Conservation (phyloP, 2,797 vertebrate species). For the Psittacula echo region DNA sequence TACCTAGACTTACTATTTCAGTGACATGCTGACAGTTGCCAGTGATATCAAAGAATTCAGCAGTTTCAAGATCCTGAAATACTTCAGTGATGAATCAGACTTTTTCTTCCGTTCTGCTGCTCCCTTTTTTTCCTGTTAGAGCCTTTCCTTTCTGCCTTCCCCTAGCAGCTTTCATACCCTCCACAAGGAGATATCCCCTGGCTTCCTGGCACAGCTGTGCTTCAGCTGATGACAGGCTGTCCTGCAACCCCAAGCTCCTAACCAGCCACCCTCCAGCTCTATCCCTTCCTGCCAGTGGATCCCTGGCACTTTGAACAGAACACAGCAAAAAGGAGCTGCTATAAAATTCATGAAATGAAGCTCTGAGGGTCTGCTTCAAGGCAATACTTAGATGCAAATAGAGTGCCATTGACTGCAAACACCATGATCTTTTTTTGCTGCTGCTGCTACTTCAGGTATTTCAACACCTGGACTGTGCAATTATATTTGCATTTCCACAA, state of each 20-base stretch:
- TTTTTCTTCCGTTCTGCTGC: neutral
- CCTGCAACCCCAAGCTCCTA: neutral
- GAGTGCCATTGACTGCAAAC: neutral
- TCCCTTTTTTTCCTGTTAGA: neutral
- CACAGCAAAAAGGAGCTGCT: neutral
- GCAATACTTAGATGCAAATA: neutral
- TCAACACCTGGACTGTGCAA: neutral
- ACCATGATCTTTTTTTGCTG: neutral
- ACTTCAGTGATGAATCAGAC: neutral
- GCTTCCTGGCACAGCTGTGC: neutral
- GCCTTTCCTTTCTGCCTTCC: neutral
- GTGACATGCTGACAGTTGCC: neutral
- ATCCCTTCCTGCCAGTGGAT: neutral
- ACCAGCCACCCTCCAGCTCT: neutral
- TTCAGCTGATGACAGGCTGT: neutral
- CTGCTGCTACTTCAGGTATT: neutral
- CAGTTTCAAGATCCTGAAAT: neutral
- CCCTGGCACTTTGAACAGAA: neutral
- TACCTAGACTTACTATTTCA: neutral
- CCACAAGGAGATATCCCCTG: neutral
- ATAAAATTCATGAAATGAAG: neutral
- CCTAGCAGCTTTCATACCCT: neutral
- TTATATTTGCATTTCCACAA: neutral
- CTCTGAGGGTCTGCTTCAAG: neutral
- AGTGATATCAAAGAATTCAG: slow-evolving; percentile 24